Conservation (phyloP, 2,113 vertebrate genomes). For the Mixornis gularis region DNA sequence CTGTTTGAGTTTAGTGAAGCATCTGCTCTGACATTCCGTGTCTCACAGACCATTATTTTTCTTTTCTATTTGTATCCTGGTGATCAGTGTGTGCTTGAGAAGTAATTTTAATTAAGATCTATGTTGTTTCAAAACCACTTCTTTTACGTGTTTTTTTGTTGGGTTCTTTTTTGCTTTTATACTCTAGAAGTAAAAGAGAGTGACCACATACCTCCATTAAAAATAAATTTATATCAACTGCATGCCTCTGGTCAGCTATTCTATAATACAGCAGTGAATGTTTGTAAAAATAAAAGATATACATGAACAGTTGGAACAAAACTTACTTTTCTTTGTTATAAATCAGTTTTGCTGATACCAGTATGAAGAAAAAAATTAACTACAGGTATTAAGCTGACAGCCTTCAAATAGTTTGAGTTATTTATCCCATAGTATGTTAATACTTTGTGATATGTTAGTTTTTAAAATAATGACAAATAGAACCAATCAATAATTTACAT, state of each 20-base stretch:
- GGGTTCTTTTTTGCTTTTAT: not conserved
- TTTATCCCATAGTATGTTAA: not conserved
- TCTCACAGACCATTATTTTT: not conserved
- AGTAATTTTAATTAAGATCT: not conserved
- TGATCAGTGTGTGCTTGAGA: not conserved
- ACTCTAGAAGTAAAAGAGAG: not conserved
- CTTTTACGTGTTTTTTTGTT: not conserved
- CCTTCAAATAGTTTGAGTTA: not conserved
- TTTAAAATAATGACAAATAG: not conserved
- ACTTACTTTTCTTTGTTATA: not conserved
- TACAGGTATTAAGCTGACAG: not conserved
- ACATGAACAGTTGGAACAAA: not conserved
- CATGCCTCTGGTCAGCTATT: not conserved
- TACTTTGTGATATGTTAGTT: not conserved
- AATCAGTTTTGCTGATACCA: not conserved
- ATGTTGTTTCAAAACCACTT: not conserved
- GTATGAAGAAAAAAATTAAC: not conserved
- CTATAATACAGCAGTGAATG: not conserved
- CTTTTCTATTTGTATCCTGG: not conserved
- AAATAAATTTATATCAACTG: not conserved
- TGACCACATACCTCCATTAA: not conserved
- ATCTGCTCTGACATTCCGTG: not conserved
- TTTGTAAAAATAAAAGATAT: not conserved
- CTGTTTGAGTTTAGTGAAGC: not conserved
- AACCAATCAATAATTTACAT: not conserved